Evolutionary conservation across 1,140 invertebrate species (phyloP), one percentile per base, ranked within the genome.

Genomic region (Pseudachorutes palmiensis): DNA sequence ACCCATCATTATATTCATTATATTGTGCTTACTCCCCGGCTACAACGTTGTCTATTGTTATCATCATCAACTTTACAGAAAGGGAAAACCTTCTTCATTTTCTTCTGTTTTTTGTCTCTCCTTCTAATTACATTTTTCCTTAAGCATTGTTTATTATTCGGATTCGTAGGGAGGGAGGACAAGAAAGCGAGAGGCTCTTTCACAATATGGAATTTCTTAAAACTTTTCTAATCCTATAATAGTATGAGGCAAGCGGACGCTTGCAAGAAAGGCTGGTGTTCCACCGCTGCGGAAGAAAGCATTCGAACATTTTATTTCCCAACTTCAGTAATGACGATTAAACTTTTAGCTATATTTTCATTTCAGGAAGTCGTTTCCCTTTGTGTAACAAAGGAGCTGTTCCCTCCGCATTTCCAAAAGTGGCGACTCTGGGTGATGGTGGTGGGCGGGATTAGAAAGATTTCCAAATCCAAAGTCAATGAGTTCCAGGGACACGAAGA

Each of bases 71-170:
- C n/a, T 26, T 62, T n/a, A 62, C 55, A 64, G 64, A 48, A 68
- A 58, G 62, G 24, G 33, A 30, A 60, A 45, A 62, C 66, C 62
- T 60, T 36, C 19, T 58, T 49, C 31, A 57, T 32, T 68, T 22
- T 55, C 33, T 62, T 36, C 33, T 62, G 45, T 31, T 48, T 22
- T 29, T 48, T 55, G 61, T 62, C 62, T 67, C 62, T n/a, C 55
- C 59, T 30, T 33, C 24, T 67, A 67, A 67, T 67, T 67, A 62
- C 59, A n/a, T 49, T 67, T 67, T 67, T 61, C 48, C 49, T 28
- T 19, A 57, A 57, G 45, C 66, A 62, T 67, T 67, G 66, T 67
- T 67, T 67, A 62, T 67, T 67, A 62, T n/a, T n/a, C n/a, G n/a
- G 45, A 67, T 51, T 62, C 61, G 36, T 62, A 59, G 66, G 41